A percentile compares a stretch with the other conserved stretches of the same genome.
Conservation (phyloP, 2,113 vertebrate species). For the Acanthochromis polyacanthus region DNA sequence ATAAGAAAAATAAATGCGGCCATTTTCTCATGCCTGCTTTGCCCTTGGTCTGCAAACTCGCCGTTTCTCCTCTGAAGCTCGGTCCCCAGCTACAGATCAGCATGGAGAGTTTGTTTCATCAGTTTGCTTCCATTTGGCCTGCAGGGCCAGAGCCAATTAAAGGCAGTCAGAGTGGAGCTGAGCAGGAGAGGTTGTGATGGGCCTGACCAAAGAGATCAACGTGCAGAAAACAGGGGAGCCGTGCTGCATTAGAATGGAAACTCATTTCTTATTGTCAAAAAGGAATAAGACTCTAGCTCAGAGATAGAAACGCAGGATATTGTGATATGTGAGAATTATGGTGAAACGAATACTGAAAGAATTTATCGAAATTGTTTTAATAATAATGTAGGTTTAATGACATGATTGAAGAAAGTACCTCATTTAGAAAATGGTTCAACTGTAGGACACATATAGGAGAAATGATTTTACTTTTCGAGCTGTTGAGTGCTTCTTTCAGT, state of each 20-base stretch:
- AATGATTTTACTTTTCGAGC: not conserved
- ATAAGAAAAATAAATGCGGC: not conserved
- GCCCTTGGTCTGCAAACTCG: conserved; percentile 12
- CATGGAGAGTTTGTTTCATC: conserved; percentile 43
- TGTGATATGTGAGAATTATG: conserved; percentile 14
- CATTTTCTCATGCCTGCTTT: conserved; percentile 3
- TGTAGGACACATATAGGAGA: not conserved
- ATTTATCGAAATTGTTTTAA: conserved; percentile 18
- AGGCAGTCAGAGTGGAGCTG: conserved; percentile 61
- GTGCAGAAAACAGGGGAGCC: conserved; percentile 29
- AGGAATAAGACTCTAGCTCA: conserved; percentile 28
- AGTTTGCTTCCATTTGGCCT: conserved; percentile 59
- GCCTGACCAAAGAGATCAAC: conserved; percentile 56
- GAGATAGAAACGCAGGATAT: conserved; percentile 24
- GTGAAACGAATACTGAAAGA: conserved; percentile 4
- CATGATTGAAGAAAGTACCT: too few relatives aligned
- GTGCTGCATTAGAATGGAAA: conserved; percentile 38
- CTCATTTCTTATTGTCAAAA: conserved; percentile 19
- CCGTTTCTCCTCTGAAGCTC: conserved; percentile 23
- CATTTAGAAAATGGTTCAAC: not conserved
- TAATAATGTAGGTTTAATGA: not conserved
- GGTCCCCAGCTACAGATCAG: conserved; percentile 33
- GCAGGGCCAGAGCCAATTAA: conserved; percentile 73
- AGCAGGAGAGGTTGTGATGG: conserved; percentile 63
- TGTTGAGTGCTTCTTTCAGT: not conserved